Base-by-base conservation (phyloP, 2,797 vertebrate species). In the Takifugu ocellatus region DNA sequence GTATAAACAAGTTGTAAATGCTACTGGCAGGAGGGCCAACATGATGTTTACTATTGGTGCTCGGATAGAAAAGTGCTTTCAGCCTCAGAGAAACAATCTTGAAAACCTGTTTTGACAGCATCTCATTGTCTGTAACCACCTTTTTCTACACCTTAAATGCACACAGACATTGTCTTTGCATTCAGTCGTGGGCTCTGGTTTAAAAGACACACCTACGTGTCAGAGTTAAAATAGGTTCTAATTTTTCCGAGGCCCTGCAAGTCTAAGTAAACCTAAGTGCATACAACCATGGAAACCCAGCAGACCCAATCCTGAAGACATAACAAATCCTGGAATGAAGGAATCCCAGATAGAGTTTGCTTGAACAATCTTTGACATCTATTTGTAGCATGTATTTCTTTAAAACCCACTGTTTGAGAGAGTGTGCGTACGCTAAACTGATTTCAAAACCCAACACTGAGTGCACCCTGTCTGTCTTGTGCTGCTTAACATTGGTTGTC, bases 51-150 rank as follows among this genome's bases (percentile, higher is more conserved):
- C 56, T 79, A 54, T 42, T 65, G 25, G 39, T 56, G 0, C 49
- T 60, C 47, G 54, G 33, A 73, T 71, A 66, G 71, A 79, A 81
- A 84, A 79, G 26, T 58, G 59, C 65, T 68, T 61, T 47, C 10
- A 44, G 26, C 52, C 51, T 59, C 16, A 27, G 25, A 2, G 54
- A 64, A 52, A 66, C 47, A 6, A 55, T 72, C 54, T 54, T 16
- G 53, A 52, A 50, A 69, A 29, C 31, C 42, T 72, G 59, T 72
- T 81, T 75, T 82, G 70, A 74, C 74, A 75, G 60, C 53, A 78
- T 70, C 61, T 21, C 51, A 70, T 45, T 70, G 61, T 73, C 79
- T 59, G 60, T 60, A 56, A 51, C 43, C 58, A 36, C 33, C 44
- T 54, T 39, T 70, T 54, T 59, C 54, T 63, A 54, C 50, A 68